These are phyloP conservation scores for Benthosema pterotum DNA, from an alignment of 2,797 vertebrate genomes.

Conservation along the genomic window DNA sequence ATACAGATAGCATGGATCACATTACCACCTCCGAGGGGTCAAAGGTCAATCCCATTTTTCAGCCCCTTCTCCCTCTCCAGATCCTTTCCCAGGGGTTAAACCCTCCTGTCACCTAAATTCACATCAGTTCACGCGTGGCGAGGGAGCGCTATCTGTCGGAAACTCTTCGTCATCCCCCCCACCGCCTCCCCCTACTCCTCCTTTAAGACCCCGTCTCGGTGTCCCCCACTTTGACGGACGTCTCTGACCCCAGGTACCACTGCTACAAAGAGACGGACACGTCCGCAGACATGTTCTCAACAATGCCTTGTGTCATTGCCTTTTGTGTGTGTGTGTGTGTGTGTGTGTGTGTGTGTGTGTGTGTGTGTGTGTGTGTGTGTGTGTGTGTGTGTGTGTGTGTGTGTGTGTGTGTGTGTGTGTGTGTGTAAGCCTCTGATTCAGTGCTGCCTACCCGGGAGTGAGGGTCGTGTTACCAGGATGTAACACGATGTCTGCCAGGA, in stretches of 20 bases:
- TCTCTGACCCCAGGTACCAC: slow-evolving; percentile 50
- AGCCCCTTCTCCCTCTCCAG: slow-evolving; percentile 49
- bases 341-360: too few relatives aligned
- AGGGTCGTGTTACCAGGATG: slow-evolving; percentile 45
- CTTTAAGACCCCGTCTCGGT: slow-evolving; percentile 41
- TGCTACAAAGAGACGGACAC: slow-evolving; percentile 60
- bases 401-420: slow-evolving; percentile 10
- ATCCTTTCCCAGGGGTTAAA: slow-evolving; percentile 71
- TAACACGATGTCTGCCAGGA: slow-evolving; percentile 11
- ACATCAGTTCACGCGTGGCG: slow-evolving; percentile 76
- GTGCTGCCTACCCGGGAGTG: background rate
- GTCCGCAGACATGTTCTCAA: slow-evolving; percentile 60
- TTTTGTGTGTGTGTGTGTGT: background rate
- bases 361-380: background rate
- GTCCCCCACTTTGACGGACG: slow-evolving; percentile 58
- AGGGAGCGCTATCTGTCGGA: slow-evolving; percentile 64
- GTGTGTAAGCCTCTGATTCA: slow-evolving; percentile 35
- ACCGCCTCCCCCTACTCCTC: slow-evolving; percentile 4
- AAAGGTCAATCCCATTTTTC: slow-evolving; percentile 79
- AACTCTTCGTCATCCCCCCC: slow-evolving; percentile 46
- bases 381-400: slow-evolving; percentile 19
- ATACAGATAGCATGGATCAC: slow-evolving; percentile 74
- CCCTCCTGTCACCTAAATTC: slow-evolving; percentile 71
- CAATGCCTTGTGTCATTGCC: slow-evolving; percentile 53
- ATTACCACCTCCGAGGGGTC: slow-evolving; percentile 66